Evolutionary conservation across 2,888 invertebrate species (phyloP).

Genomic region (Ditula angustiorana): DNA sequence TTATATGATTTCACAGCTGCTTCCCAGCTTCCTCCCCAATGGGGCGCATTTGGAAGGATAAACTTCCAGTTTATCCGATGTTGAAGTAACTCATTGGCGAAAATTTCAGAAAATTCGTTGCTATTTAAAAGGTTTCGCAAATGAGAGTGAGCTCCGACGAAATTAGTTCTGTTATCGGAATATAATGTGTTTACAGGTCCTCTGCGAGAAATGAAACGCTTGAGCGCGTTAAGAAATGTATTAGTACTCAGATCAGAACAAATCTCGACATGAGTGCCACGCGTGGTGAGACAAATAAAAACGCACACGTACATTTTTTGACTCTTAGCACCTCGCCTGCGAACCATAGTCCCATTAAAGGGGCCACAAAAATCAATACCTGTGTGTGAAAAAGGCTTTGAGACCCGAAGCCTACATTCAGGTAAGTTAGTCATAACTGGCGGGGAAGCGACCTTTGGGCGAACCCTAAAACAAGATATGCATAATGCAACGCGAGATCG

Average conservation of each 20-base stretch:
- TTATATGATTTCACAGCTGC: neutral
- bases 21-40: neutral
- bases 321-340: neutral
- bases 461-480: no score
- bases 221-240: neutral
- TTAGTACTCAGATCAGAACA: neutral
- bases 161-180: neutral
- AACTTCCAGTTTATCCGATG: neutral
- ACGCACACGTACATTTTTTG: neutral
- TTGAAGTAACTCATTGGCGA: neutral
- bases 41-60: neutral
- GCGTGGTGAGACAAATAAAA: neutral
- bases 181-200: neutral
- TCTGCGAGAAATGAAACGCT: neutral
- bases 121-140: neutral
- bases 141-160: neutral
- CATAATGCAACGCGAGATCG: no score
- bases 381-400: no score
- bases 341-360: neutral
- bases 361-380: constrained; percentile 7
- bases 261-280: neutral
- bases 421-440: no score
- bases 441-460: no score
- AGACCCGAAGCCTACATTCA: no score
- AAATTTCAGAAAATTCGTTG: neutral